Evolutionary conservation across 2,113 vertebrate genomes (phyloP).

Genomic region (Lucifuga dentata): DNA sequence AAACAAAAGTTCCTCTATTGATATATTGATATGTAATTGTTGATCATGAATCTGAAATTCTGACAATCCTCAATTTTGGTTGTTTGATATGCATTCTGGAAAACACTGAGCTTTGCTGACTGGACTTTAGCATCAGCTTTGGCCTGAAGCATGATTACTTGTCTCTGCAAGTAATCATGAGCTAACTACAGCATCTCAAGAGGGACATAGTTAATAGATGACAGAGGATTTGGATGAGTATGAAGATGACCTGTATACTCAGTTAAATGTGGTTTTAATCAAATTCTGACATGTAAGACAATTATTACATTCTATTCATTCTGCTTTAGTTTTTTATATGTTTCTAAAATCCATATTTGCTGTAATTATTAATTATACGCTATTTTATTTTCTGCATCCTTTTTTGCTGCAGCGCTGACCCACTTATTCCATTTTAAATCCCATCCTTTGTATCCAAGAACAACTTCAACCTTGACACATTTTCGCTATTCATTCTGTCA

Average conservation of each 20-base stretch:
- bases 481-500: slow-evolving; percentile 6
- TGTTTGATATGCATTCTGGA: slow-evolving; percentile 18
- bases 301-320: not conserved
- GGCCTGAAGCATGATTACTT: slow-evolving; percentile 35
- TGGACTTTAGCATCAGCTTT: slow-evolving; percentile 31
- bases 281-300: slow-evolving; percentile 25
- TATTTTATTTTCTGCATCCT: not conserved
- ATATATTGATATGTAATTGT: no score
- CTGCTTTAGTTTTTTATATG: not conserved
- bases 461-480: not conserved
- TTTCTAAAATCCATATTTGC: not conserved
- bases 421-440: not conserved
- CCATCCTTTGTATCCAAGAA: slow-evolving; percentile 2
- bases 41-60: slow-evolving; percentile 34
- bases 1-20: no score
- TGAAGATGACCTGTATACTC: slow-evolving; percentile 37
- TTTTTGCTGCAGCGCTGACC: slow-evolving; percentile 1
- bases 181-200: slow-evolving; percentile 23
- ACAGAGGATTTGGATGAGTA: slow-evolving; percentile 42
- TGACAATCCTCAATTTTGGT: not conserved
- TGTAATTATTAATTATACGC: not conserved
- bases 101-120: slow-evolving; percentile 12
- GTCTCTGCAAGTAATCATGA: slow-evolving; percentile 52
- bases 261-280: slow-evolving; percentile 43
- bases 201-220: slow-evolving; percentile 42